Evolutionary conservation across 2,797 vertebrate genomes (phyloP).

Genomic region (Labeo calbasu): DNA sequence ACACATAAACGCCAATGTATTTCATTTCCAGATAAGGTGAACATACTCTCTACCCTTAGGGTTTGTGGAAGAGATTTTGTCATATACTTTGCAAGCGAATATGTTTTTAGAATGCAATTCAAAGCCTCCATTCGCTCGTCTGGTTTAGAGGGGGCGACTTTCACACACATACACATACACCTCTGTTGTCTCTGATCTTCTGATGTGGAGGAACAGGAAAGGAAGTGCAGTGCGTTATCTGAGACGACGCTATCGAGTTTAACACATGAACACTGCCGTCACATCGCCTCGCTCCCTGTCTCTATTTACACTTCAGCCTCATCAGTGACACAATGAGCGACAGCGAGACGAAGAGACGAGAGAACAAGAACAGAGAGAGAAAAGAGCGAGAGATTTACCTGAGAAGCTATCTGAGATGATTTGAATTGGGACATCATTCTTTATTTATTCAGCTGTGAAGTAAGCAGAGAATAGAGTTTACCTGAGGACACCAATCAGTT

Average conservation of each 20-base stretch:
- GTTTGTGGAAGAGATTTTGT: conserved; percentile 19
- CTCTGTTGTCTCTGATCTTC: conserved; percentile 20
- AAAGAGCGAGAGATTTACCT: conserved; percentile 34
- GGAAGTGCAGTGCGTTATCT: conserved; percentile 37
- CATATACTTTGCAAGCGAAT: conserved; percentile 3
- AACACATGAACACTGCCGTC: conserved; percentile 33
- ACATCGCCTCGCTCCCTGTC: conserved; percentile 21
- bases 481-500: conserved; percentile 5
- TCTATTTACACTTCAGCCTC: conserved; percentile 50
- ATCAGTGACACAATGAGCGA: conserved; percentile 40
- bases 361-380: conserved; percentile 15
- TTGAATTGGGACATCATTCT: conserved; percentile 30
- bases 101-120: conserved; percentile 16
- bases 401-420: conserved; percentile 37
- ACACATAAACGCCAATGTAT: background rate
- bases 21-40: background rate
- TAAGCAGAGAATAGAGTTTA: conserved; percentile 24
- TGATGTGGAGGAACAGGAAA: conserved; percentile 39
- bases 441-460: conserved; percentile 31
- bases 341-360: conserved; percentile 36
- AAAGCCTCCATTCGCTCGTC: conserved; percentile 12
- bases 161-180: conserved; percentile 12
- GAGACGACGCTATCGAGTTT: conserved; percentile 36
- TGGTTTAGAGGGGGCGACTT: conserved; percentile 36
- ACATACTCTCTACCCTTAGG: background rate